Conservation (phyloP, 2,113 vertebrate species). For the Psammodynastes pulverulentus region DNA sequence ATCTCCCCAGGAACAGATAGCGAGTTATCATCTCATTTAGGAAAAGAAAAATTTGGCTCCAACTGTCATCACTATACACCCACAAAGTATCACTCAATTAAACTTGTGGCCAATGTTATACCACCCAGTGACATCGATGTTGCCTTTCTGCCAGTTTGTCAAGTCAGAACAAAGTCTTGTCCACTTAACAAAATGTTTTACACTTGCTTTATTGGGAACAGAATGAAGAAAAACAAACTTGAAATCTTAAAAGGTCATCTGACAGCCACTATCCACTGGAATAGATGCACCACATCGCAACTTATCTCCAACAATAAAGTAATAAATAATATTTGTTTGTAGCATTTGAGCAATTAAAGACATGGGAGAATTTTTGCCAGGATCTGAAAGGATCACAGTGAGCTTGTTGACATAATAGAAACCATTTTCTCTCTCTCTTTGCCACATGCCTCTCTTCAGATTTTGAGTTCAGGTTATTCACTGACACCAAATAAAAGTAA, state of each 20-base stretch:
- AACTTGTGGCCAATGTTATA: neutral
- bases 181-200: conserved; percentile 26
- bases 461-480: neutral
- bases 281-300: neutral
- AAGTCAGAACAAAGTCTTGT: conserved; percentile 2
- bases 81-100: neutral
- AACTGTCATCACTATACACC: neutral
- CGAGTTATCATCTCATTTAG: neutral
- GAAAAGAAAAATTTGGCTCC: neutral
- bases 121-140: neutral
- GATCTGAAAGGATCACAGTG: neutral
- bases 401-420: neutral
- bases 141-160: conserved; percentile 26
- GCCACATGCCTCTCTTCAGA: neutral
- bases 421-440: neutral
- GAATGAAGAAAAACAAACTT: neutral
- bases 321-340: neutral
- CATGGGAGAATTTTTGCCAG: neutral
- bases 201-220: conserved; percentile 25
- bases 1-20: neutral
- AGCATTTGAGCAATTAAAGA: neutral
- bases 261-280: neutral
- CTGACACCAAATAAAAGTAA: neutral
- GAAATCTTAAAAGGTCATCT: neutral
- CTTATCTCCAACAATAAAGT: neutral